Percentiles rank a stretch among this genome's conserved stretches.
phyloP scores from a whole-genome alignment of 2,888 invertebrate genomes.

The Tillus elongatus region DNA sequence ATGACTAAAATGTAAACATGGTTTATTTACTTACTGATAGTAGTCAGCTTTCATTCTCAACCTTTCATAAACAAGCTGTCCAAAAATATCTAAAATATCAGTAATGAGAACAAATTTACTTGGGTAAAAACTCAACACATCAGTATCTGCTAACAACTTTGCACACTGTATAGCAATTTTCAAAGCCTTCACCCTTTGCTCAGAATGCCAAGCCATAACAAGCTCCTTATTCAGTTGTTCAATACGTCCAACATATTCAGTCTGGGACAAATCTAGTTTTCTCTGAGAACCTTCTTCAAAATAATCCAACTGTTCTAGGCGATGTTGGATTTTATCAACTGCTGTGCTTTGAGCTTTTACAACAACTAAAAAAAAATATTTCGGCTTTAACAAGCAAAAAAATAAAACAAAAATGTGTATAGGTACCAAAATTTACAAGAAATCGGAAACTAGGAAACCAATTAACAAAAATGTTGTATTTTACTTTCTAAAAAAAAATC shows the following conservation, averaged over 20 bases:
- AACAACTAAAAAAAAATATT: slow-evolving; percentile 49
- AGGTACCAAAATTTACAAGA: too few species aligned
- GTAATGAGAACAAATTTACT: slow-evolving; percentile 96
- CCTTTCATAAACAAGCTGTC: slow-evolving; percentile 78
- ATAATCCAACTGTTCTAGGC: slow-evolving; percentile 88
- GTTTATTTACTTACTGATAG: neutral
- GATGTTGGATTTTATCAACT: slow-evolving; percentile 80
- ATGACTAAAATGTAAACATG: neutral
- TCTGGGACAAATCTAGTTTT: slow-evolving; percentile 80
- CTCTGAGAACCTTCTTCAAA: slow-evolving; percentile 84
- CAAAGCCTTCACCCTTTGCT: slow-evolving; percentile 89
- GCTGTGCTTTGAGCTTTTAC: slow-evolving; percentile 74
- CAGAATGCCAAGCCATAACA: slow-evolving; percentile 84
- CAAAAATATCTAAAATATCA: slow-evolving; percentile 92
- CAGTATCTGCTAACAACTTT: slow-evolving; percentile 81
- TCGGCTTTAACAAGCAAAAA: slow-evolving; percentile 4
- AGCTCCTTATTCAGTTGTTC: slow-evolving; percentile 87
- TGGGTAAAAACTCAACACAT: slow-evolving; percentile 91
- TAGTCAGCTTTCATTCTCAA: slow-evolving; percentile 60
- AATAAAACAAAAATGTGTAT: too few species aligned
- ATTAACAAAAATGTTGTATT: neutral
- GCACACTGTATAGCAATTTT: slow-evolving; percentile 97
- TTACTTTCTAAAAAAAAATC: too few species aligned
- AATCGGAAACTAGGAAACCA: slow-evolving; percentile 7
- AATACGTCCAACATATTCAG: slow-evolving; percentile 68